Percentiles rank a stretch among this genome's conserved stretches.
Conservation (phyloP, 2,888 invertebrate species). For the Acanthosepion esculentum region DNA sequence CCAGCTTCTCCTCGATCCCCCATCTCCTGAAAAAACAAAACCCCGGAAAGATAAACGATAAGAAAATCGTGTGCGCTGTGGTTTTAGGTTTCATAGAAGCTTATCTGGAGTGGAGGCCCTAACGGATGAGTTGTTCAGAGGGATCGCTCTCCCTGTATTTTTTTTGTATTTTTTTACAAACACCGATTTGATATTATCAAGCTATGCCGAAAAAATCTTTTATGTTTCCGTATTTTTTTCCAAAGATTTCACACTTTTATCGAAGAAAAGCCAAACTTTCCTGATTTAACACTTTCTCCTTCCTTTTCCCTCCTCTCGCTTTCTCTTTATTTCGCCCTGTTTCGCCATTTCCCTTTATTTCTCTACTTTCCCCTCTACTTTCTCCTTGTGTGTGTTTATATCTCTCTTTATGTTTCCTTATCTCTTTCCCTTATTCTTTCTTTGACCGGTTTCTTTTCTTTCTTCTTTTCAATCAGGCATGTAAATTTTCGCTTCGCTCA, state of each 20-base stretch:
- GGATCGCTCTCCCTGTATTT: background rate
- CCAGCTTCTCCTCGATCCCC: background rate
- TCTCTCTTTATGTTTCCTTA: no score
- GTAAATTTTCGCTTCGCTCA: no score
- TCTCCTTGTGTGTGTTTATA: no score
- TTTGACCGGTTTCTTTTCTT: no score
- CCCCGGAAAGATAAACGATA: background rate
- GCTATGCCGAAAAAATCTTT: background rate
- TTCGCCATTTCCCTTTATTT: background rate
- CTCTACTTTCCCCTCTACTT: no score
- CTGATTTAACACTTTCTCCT: background rate
- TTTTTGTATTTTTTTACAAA: background rate
- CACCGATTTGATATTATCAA: background rate
- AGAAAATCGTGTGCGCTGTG: background rate
- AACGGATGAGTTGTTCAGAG: background rate
- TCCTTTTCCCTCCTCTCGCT: background rate
- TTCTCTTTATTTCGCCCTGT: background rate
- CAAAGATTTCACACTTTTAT: background rate
- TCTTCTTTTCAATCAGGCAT: no score
- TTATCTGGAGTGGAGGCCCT: background rate
- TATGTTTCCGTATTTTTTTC: background rate
- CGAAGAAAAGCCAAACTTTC: background rate
- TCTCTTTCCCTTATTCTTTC: no score
- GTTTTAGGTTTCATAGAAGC: background rate
- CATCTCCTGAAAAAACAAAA: slow-evolving; percentile 33